Conservation (phyloP, 1,140 invertebrate genomes). For the Cyrtorhinus lividipennis region DNA sequence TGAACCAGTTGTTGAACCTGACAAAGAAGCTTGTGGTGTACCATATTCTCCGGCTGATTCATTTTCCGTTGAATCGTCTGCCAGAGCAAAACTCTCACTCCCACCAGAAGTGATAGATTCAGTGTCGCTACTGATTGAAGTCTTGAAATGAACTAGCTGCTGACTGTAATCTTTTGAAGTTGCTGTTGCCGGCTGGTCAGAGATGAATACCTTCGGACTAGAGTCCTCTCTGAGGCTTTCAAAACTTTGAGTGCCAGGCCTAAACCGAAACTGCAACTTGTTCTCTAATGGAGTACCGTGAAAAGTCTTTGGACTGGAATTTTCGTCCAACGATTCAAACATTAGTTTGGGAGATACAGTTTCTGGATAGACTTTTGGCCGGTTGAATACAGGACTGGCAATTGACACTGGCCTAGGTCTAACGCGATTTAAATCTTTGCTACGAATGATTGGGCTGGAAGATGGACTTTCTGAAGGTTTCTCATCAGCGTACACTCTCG, state of each 20-base stretch:
- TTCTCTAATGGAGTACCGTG: not conserved
- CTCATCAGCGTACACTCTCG: not conserved
- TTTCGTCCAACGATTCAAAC: not conserved
- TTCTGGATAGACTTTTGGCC: not conserved
- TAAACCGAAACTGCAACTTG: not conserved
- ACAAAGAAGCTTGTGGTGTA: not conserved
- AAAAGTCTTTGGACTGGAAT: not conserved
- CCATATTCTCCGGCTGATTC: not conserved
- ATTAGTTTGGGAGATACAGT: not conserved
- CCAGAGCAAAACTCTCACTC: not conserved
- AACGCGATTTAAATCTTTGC: not conserved
- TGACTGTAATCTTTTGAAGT: not conserved
- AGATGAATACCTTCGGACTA: not conserved
- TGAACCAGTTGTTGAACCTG: not conserved
- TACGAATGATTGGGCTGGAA: not conserved
- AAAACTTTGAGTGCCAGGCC: not conserved
- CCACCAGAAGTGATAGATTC: not conserved
- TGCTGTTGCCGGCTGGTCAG: not conserved
- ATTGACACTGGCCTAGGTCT: not conserved
- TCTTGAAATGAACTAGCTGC: not conserved
- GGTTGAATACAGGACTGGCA: not conserved
- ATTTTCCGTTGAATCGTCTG: not conserved
- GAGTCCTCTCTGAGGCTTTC: not conserved
- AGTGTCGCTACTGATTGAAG: not conserved
- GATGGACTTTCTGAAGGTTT: not conserved